Percentiles rank a stretch among this genome's conserved stretches.
phyloP scores from a whole-genome alignment of 2,113 vertebrate species.

The Pogonocichla stellata region DNA sequence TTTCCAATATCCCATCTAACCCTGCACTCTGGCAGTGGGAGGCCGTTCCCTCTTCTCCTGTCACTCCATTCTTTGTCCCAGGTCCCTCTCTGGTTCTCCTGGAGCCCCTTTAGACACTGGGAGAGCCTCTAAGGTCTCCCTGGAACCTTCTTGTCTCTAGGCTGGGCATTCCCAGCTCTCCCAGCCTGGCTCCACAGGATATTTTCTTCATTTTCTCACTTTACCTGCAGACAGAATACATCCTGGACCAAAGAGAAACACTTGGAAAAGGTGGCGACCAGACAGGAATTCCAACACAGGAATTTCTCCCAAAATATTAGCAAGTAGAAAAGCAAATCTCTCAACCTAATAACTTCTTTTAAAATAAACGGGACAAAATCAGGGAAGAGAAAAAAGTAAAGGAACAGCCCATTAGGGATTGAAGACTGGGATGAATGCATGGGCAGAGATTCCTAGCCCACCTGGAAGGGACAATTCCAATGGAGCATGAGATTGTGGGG shows the following conservation, averaged over 20 bases:
- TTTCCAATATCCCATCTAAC: neutral
- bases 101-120: neutral
- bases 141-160: neutral
- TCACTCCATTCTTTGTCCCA: fast-evolving
- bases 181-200: neutral
- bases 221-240: neutral
- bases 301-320: neutral
- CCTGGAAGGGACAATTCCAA: neutral
- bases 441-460: neutral
- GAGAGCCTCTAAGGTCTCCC: neutral
- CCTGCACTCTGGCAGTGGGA: neutral
- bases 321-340: neutral
- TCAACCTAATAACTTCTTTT: neutral
- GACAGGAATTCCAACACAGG: neutral
- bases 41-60: neutral
- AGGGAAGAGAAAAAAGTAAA: neutral
- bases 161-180: neutral
- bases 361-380: neutral
- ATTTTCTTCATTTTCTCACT: neutral
- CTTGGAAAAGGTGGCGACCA: fast-evolving
- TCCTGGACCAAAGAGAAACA: fast-evolving
- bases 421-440: neutral
- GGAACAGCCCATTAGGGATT: fast-evolving
- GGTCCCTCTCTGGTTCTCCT: neutral
- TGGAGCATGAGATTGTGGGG: neutral